Evolutionary conservation across 2,888 invertebrate species (phyloP).

Genomic region (Agriotes lineatus): DNA sequence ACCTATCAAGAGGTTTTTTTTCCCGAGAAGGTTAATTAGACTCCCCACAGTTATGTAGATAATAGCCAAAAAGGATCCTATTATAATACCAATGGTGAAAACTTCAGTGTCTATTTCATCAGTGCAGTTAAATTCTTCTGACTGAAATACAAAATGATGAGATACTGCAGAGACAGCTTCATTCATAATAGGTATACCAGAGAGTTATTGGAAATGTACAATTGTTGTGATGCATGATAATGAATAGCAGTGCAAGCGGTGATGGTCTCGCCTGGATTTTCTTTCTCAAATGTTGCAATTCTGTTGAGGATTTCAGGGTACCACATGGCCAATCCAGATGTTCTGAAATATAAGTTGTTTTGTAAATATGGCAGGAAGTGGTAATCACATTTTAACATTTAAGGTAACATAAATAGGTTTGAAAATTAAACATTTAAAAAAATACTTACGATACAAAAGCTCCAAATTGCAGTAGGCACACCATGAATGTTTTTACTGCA

Average conservation of each 20-base stretch:
- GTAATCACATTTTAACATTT: no score
- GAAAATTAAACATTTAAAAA: no score
- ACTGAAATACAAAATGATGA: no score
- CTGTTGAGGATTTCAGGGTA: constrained; percentile 72
- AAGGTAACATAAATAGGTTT: no score
- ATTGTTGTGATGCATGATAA: constrained; percentile 45
- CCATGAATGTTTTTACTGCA: constrained; percentile 60
- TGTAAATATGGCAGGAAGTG: no score
- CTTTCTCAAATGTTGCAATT: constrained; percentile 58
- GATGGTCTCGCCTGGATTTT: constrained; percentile 52
- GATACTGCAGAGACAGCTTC: no score
- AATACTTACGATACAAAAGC: constrained; percentile 62
- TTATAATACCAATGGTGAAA: constrained; percentile 58
- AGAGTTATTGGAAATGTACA: no score
- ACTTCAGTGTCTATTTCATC: constrained; percentile 61
- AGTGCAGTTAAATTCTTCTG: no score
- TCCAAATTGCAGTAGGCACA: constrained; percentile 64
- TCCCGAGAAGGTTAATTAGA: constrained; percentile 69
- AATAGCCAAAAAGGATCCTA: constrained; percentile 57
- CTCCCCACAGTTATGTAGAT: constrained; percentile 60
- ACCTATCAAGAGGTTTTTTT: constrained; percentile 65
- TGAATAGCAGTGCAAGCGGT: constrained; percentile 58
- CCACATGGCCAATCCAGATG: constrained; percentile 65
- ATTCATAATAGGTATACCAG: no score
- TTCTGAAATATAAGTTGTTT: constrained; percentile 46